A percentile compares a stretch with the other conserved stretches of the same genome.
These are phyloP conservation scores for Gari tellinella DNA, from an alignment of 2,888 invertebrate genomes.

Conservation along the genomic window DNA sequence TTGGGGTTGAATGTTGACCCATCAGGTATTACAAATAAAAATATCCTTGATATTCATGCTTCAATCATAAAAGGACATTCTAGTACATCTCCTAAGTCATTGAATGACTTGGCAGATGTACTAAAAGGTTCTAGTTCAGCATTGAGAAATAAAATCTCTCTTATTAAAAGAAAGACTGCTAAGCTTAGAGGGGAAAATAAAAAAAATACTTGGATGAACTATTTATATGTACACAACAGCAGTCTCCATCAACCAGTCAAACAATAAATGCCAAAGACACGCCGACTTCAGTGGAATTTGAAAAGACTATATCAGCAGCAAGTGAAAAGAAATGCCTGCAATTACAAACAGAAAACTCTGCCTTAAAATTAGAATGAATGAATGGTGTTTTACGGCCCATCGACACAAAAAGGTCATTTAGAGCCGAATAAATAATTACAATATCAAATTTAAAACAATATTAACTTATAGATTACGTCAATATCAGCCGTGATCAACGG, in stretches of 20 bases:
- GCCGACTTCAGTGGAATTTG: constrained; percentile 1
- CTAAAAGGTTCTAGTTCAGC: neutral
- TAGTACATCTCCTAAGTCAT: neutral
- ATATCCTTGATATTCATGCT: neutral
- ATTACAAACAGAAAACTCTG: neutral
- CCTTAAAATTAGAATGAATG: neutral
- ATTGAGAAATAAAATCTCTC: neutral
- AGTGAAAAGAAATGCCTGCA: neutral
- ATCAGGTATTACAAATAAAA: neutral
- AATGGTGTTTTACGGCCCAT: too few species aligned
- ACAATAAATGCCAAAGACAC: too few species aligned
- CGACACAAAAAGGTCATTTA: too few species aligned
- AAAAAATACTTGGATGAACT: neutral
- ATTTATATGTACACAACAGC: neutral
- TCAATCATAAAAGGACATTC: neutral
- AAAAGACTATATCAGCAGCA: neutral
- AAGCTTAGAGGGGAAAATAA: neutral
- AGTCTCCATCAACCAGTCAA: too few species aligned
- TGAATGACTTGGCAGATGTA: neutral
- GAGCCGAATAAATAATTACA: too few species aligned
- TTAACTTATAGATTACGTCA: too few species aligned
- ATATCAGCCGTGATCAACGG: too few species aligned
- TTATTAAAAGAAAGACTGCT: neutral
- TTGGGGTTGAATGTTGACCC: too few species aligned
- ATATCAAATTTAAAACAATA: too few species aligned